Evolutionary conservation across 2,113 vertebrate genomes (phyloP).

Genomic region (Leucosticte australis): DNA sequence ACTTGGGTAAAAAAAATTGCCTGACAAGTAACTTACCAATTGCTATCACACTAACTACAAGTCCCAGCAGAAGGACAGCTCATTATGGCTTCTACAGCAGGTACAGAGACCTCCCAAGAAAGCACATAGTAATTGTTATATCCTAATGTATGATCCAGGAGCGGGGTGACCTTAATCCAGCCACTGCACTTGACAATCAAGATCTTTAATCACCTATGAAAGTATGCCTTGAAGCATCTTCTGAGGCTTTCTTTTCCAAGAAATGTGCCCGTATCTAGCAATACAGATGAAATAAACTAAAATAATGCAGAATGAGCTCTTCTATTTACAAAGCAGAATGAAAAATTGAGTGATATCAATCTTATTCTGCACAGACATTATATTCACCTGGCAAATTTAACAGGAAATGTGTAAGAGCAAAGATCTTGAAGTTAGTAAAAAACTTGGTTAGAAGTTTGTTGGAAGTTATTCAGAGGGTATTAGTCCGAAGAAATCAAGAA

Average conservation of each 20-base stretch:
- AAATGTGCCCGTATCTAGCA: background rate
- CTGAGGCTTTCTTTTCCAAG: background rate
- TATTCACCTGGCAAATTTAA: background rate
- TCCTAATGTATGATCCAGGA: background rate
- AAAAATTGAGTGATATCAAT: background rate
- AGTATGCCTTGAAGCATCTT: background rate
- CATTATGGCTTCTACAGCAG: background rate
- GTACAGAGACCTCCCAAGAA: background rate
- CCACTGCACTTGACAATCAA: background rate
- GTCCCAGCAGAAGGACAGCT: background rate
- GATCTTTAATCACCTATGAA: background rate
- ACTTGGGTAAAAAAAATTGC: background rate
- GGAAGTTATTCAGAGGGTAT: background rate
- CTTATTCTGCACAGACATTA: background rate
- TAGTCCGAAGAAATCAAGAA: background rate
- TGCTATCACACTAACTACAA: background rate
- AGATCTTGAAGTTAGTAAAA: background rate
- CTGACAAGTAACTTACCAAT: background rate
- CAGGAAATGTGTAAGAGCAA: background rate
- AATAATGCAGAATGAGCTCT: background rate
- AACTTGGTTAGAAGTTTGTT: background rate
- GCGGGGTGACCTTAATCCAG: background rate
- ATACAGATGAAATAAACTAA: background rate
- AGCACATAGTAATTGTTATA: rapidly evolving
- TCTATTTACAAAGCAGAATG: background rate